These are phyloP conservation scores for Coboldia fuscipes DNA, from an alignment of 1,140 invertebrate genomes.

Conservation along the genomic window DNA sequence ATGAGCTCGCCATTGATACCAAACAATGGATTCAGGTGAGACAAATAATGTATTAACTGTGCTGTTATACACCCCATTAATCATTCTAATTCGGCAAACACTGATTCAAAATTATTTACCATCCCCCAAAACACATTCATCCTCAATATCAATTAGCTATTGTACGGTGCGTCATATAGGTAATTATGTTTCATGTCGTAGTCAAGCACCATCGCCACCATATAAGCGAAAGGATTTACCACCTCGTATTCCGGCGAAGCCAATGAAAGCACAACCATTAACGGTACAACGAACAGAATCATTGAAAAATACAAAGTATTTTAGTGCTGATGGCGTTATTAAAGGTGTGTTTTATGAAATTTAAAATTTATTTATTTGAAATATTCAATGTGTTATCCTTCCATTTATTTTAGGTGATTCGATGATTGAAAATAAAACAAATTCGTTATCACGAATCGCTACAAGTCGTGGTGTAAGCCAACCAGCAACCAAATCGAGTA, in stretches of 20 bases:
- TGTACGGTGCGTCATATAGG: not conserved
- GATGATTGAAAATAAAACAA: too few relatives aligned
- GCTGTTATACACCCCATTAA: too few relatives aligned
- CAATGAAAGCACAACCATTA: constrained; percentile 41
- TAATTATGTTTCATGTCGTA: constrained; percentile 5
- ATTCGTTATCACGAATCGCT: too few relatives aligned
- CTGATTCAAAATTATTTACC: not conserved
- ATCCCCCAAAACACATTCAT: not conserved
- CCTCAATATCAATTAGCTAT: not conserved
- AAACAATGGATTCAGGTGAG: constrained; percentile 9
- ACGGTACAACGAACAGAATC: too few relatives aligned
- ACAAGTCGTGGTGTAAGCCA: too few relatives aligned
- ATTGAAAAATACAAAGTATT: constrained; percentile 22
- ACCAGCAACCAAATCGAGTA: too few relatives aligned
- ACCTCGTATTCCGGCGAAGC: constrained; percentile 38
- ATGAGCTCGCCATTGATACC: constrained; percentile 13
- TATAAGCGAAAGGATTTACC: constrained; percentile 29
- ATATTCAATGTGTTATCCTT: too few relatives aligned
- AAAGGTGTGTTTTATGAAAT: constrained; percentile 10
- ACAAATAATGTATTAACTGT: too few relatives aligned
- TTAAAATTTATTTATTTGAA: too few relatives aligned
- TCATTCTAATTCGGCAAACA: not conserved
- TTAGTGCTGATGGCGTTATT: constrained; percentile 26
- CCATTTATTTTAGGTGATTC: too few relatives aligned
- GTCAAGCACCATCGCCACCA: constrained; percentile 28